Conservation (phyloP, 1,140 invertebrate species). For the Limonius californicus region DNA sequence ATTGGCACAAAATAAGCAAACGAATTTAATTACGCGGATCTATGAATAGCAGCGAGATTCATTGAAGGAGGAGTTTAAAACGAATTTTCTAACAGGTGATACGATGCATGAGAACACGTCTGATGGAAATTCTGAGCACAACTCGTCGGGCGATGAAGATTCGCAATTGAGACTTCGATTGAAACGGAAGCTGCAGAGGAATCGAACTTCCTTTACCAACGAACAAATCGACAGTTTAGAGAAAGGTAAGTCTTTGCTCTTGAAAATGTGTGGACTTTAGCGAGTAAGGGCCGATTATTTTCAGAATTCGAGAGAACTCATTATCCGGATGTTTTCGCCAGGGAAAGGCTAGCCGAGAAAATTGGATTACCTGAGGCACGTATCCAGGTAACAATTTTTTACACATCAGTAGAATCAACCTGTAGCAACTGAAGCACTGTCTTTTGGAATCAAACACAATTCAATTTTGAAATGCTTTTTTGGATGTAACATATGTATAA, state of each 20-base stretch:
- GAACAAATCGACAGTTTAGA: conserved; percentile 98
- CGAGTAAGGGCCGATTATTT: conserved; percentile 23
- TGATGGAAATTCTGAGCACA: conserved; percentile 71
- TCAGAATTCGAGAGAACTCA: conserved; percentile 73
- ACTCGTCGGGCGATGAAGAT: conserved; percentile 78
- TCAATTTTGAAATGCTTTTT: background rate
- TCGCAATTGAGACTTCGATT: conserved; percentile 82
- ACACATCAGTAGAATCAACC: conserved; percentile 16
- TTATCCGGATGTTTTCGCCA: conserved; percentile 91
- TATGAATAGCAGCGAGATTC: background rate
- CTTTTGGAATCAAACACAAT: background rate
- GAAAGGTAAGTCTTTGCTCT: conserved; percentile 68
- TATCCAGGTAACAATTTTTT: conserved; percentile 79
- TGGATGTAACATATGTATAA: background rate
- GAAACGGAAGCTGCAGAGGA: conserved; percentile 96
- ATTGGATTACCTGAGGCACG: conserved; percentile 96
- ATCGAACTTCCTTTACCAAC: conserved; percentile 97
- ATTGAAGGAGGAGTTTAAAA: background rate
- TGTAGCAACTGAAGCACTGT: background rate
- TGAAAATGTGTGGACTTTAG: background rate
- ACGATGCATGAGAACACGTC: conserved; percentile 63
- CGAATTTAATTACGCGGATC: background rate
- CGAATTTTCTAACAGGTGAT: conserved; percentile 32
- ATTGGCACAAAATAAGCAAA: conserved; percentile 13
- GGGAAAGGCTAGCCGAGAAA: conserved; percentile 92